Base-by-base conservation (phyloP, 2,888 invertebrate genomes). In the Zygothrica quintamaculata region DNA sequence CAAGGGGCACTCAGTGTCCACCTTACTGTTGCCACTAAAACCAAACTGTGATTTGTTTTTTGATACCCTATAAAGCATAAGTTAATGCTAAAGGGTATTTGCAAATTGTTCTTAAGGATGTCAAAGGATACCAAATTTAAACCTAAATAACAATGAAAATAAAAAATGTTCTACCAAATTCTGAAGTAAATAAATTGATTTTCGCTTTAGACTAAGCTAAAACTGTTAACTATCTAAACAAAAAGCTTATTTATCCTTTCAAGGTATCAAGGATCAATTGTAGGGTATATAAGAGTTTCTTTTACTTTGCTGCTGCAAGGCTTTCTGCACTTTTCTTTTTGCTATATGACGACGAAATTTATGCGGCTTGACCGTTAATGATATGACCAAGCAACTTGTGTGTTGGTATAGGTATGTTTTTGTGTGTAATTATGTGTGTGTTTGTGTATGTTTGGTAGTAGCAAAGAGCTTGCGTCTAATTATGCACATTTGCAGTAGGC, bases 361-460 rank as follows among this genome's bases (percentile, higher is more conserved):
- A 82, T 81, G 79, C 65, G 73, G 58, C 65, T 65, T 61, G 70
- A 62, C 75, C 79, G 68, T 79, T 85, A 82, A 81, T 82, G 80
- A 79, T 75, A 85, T 82, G 79, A 43, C 68, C 64, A 62, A 37
- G 58, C 44, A 59, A 60, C 56, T 57, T 42, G 29, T 40, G 12
- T 33, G 22, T n/a, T n/a, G n/a, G n/a, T n/a, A n/a, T n/a, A n/a
- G n/a, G n/a, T 29, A 29, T 29, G 29, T 5, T 7, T 29, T 22
- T 43, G 48, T 25, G 25, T 6, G 29, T 29, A 13, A 25, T 39
- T 42, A 44, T 31, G 3, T 6, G 18, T 8, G 29, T 33, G 29
- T n/a, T n/a, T 50, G 26, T 29, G 18, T 15, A 9, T 34, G 13
- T 11, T 6, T 37, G 48, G 9, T 13, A 29, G 47, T 33, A 48